Percentiles rank a stretch among this genome's conserved stretches.
phyloP scores from a whole-genome alignment of 1,140 invertebrate species.

The Ceratoteleas bidentatus region DNA sequence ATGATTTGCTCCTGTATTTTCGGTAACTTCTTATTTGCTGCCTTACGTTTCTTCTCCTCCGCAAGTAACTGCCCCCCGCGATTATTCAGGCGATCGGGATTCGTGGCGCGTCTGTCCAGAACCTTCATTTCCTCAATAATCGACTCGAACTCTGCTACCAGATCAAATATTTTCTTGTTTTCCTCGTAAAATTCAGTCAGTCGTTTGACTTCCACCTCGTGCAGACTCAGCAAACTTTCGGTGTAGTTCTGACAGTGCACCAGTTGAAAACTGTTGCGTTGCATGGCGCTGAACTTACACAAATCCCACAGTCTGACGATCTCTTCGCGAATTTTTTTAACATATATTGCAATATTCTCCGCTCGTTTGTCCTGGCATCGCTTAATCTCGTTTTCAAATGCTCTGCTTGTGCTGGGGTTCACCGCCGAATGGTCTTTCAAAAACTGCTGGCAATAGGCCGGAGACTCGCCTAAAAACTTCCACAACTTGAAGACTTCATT shows the following conservation, averaged over 20 bases:
- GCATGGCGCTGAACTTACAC: slow-evolving; percentile 84
- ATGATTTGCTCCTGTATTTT: slow-evolving; percentile 85
- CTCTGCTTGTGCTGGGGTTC: too few species aligned
- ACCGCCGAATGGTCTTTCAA: slow-evolving; percentile 80
- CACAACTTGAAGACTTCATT: slow-evolving; percentile 83
- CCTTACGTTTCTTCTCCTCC: slow-evolving; percentile 92
- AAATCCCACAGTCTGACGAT: slow-evolving; percentile 87
- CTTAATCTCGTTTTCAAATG: slow-evolving; percentile 83
- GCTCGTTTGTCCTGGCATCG: slow-evolving; percentile 84
- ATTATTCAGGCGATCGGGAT: slow-evolving; percentile 91
- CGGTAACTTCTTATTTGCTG: slow-evolving; percentile 85
- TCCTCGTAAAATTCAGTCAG: slow-evolving; percentile 86
- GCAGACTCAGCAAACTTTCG: slow-evolving; percentile 87
- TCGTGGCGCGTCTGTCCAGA: slow-evolving; percentile 86
- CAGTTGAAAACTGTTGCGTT: slow-evolving; percentile 84
- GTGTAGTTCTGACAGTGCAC: slow-evolving; percentile 85
- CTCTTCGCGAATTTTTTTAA: slow-evolving; percentile 86
- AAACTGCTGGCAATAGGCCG: slow-evolving; percentile 81
- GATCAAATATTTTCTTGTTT: slow-evolving; percentile 85
- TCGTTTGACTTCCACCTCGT: slow-evolving; percentile 88
- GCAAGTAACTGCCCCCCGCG: slow-evolving; percentile 90
- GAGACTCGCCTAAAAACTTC: slow-evolving; percentile 84
- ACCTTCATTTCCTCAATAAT: slow-evolving; percentile 87
- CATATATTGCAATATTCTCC: slow-evolving; percentile 86
- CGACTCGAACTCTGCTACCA: slow-evolving; percentile 84